Percentiles rank a stretch among this genome's conserved stretches.
phyloP scores from a whole-genome alignment of 1,140 invertebrate species.

The Drosophila triauraria region DNA sequence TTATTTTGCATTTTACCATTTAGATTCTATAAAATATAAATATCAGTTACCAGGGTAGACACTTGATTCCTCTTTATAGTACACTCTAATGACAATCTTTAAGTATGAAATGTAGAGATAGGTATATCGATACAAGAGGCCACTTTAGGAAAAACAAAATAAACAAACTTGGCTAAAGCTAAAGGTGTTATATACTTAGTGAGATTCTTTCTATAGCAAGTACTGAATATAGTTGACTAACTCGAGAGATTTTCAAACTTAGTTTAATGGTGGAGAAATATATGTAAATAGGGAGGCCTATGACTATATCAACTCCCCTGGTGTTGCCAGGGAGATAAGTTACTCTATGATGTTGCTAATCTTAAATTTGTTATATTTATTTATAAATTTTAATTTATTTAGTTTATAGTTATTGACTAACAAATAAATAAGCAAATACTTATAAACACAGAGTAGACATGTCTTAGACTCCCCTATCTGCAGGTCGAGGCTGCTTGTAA shows the following conservation, averaged over 20 bases:
- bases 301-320: not conserved
- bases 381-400: too few species aligned
- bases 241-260: not conserved
- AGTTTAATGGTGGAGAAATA: too few species aligned
- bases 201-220: too few species aligned
- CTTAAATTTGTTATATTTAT: not conserved
- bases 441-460: not conserved
- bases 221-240: not conserved
- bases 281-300: too few species aligned
- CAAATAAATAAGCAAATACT: not conserved
- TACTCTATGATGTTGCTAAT: not conserved
- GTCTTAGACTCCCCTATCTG: not conserved
- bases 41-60: not conserved
- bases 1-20: not conserved
- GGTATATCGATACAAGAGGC: not conserved
- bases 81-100: not conserved
- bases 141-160: not conserved
- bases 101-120: not conserved
- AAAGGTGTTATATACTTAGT: not conserved
- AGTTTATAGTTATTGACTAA: not conserved
- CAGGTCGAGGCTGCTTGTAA: not conserved
- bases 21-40: not conserved
- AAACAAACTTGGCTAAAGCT: not conserved
- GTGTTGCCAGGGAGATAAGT: not conserved
- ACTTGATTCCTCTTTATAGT: not conserved